Evolutionary conservation across 2,797 vertebrate species (phyloP).

Genomic region (Pipistrellus nathusii): DNA sequence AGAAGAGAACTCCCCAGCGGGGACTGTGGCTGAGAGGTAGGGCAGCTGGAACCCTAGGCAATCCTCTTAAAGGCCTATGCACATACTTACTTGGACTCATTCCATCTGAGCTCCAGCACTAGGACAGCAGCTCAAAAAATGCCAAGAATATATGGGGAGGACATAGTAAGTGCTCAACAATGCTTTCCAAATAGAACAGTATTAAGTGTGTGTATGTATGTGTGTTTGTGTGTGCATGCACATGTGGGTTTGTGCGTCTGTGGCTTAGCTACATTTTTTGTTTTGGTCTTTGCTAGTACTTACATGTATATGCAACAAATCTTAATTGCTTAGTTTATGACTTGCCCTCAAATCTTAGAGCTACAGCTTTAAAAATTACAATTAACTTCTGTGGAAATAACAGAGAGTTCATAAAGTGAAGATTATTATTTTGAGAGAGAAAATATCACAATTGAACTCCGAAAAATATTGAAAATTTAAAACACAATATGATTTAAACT

Average conservation of each 20-base stretch:
- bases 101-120: background rate
- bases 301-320: background rate
- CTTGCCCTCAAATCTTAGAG: slow-evolving; percentile 38
- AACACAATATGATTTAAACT: slow-evolving; percentile 46
- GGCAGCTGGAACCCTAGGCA: background rate
- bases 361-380: slow-evolving; percentile 52
- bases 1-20: background rate
- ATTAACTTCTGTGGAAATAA: slow-evolving; percentile 32
- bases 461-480: slow-evolving; percentile 55
- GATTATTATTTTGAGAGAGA: slow-evolving; percentile 54
- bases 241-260: background rate
- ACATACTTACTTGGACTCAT: background rate
- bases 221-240: background rate
- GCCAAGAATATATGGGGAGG: background rate
- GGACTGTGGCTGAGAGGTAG: background rate
- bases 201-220: background rate
- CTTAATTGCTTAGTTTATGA: slow-evolving; percentile 55
- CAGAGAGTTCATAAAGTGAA: slow-evolving; percentile 43
- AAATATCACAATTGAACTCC: slow-evolving; percentile 47
- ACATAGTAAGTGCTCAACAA: background rate
- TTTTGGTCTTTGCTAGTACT: slow-evolving; percentile 61
- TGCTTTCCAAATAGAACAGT: background rate
- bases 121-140: background rate
- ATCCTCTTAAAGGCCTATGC: background rate
- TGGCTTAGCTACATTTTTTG: slow-evolving; percentile 26